Base-by-base conservation (phyloP, 53 echinoderm and acorn worm species). In the Paracentrotus lividus region DNA sequence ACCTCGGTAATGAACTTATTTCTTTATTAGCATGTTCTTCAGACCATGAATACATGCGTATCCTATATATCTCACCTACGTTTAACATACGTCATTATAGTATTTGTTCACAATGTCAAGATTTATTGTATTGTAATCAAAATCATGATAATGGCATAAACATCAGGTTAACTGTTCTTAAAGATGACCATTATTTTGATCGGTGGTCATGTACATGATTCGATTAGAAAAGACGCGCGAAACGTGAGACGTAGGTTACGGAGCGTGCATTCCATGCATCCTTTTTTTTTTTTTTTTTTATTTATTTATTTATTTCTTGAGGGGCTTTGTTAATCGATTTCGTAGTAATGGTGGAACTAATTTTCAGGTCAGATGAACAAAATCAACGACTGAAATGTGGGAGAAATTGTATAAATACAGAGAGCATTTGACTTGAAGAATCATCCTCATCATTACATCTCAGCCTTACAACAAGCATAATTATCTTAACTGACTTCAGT, bases 351-450 rank as follows among this genome's bases (percentile, higher is more conserved):
- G 20, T 40, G 40, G 72, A 40, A 72, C 72, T 36, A 40, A 40
- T 72, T 72, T 38, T 38, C 8, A 61, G 21, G 38, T 1, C 6
- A 59, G 16, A 29, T 64, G 0, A 31, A 29, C 26, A 64, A 29
- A 10, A 64, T 31, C 31, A 64, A 72, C 36, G 40, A 38, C 72
- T 4, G 40, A 21, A 72, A 20, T 13, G 40, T 36, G 40, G 72
- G 72, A 72, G 40, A 40, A 72, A 64, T 64, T 72, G 72, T 72
- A 72, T 72, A 72, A 72, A 72, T 72, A 72, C 5, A 1, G 72
- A 72, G n/a, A n/a, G 38, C 14, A 40, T 36, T 72, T 32, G 1
- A 4, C 36, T 8, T 3, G 36, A 20, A 16, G 72, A 72, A 40
- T 20, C n/a, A n/a, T n/a, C n/a, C n/a, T 36, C 72, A 72, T 72